phyloP scores from a whole-genome alignment of 2,888 invertebrate species.

The Dryomyza anilis region DNA sequence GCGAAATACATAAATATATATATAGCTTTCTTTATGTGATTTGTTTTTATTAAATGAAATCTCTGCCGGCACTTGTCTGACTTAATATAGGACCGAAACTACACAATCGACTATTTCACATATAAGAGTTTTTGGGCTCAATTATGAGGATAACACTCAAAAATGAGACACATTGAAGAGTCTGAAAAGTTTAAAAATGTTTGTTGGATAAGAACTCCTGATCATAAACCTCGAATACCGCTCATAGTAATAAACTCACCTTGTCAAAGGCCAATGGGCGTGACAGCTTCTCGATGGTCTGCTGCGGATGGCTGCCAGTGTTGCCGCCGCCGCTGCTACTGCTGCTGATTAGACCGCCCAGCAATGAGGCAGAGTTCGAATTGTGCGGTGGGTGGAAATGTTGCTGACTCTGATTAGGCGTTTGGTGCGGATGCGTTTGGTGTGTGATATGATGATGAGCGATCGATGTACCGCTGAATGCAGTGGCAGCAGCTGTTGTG shows the following conservation, averaged over 20 bases:
- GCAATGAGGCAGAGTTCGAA: constrained; percentile 41
- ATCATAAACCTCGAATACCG: too few species aligned
- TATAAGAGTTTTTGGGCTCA: too few species aligned
- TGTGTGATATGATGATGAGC: constrained; percentile 38
- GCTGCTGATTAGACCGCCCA: constrained; percentile 39
- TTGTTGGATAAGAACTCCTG: too few species aligned
- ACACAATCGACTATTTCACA: too few species aligned
- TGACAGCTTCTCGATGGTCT: constrained; percentile 58
- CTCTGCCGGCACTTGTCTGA: not conserved
- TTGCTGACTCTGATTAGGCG: constrained; percentile 24
- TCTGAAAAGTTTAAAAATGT: too few species aligned
- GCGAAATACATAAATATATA: not conserved
- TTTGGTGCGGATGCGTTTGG: constrained; percentile 30
- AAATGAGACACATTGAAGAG: too few species aligned
- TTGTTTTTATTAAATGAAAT: not conserved
- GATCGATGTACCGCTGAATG: constrained; percentile 48
- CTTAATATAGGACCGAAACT: too few species aligned
- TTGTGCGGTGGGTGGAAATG: constrained; percentile 29
- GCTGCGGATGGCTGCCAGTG: constrained; percentile 39
- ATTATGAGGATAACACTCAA: too few species aligned
- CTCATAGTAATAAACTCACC: constrained; percentile 61
- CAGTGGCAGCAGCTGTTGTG: constrained; percentile 49
- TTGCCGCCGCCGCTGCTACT: constrained; percentile 32
- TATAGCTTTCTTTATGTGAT: not conserved
- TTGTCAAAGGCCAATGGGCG: constrained; percentile 77